Evolutionary conservation across 2,113 vertebrate species (phyloP), one percentile per base, ranked within the genome.

Genomic region (Amphiprion percula): DNA sequence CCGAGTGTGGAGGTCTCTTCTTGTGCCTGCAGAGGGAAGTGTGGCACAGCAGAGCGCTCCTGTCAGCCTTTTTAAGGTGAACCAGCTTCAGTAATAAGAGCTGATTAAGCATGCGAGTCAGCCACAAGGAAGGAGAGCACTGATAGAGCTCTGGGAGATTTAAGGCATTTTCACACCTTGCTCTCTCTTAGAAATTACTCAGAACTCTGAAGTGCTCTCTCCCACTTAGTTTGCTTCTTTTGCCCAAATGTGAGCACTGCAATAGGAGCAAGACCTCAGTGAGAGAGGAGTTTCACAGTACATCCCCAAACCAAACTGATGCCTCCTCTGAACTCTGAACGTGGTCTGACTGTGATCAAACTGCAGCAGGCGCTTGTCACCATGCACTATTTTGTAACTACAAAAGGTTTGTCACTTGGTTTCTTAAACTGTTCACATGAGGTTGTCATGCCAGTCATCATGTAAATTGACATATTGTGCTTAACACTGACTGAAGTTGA

Each of bases 21-120:
- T 76, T 46, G 80, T 41, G 90, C 79, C 86, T 90, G 87, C 87
- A 88, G 85, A 90, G 80, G 88, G 84, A 81, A 79, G 83, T 89
- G 75, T 91, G 87, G 67, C 77, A 77, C 79, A 89, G 75, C 50
- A 23, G n/a, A 87, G 80, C 60, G 17, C 62, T 74, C 37, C 47
- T 28, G 54, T 59, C 79, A 70, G 67, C 58, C 54, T 75, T 44
- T 76, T 61, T 68, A 54, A 84, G 77, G 26, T 66, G 66, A 86
- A 61, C 26, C 21, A 10, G 76, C 56, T 19, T 33, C 61, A 30
- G 39, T 73, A 83, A 47, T 70, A 60, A 67, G 10, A 80, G 49
- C 28, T 64, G 30, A 79, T 86, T 84, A 67, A 47, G 70, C 23
- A 90, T 88, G 89, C 79, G 55, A 81, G 77, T 82, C 83, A 86